Evolutionary conservation across 2,888 invertebrate species (phyloP), one percentile per base, ranked within the genome.

Genomic region (Cerceris ruficornis): DNA sequence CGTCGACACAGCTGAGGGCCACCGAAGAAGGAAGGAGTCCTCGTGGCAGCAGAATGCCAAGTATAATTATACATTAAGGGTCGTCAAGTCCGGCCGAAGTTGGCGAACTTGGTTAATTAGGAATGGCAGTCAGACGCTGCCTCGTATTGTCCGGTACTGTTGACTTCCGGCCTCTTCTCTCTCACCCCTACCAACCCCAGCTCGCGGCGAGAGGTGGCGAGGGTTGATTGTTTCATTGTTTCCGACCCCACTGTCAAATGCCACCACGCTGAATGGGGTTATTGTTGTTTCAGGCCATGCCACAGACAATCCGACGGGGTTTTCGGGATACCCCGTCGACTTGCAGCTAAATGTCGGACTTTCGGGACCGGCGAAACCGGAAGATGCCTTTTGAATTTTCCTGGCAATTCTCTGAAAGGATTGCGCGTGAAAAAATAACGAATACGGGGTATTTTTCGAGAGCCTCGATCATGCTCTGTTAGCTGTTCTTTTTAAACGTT

Each of bases 181-280:
- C 75, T 61, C 49, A 2, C 14, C 7, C 14, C 50, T 11, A 52
- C 57, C 28, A 14, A 1, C 52, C 17, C 43, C 43, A 68, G 67
- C 65, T 60, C 78, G 65, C 67, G 59, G 67, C 62, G 62, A 54
- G 84, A 79, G 84, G 82, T 81, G 86, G 86, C 84, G 81, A 82
- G 84, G 50, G 87, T 87, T 91, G 91, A 91, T 91, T 91, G 91
- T 91, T 90, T 91, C 91, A 91, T 91, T 91, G 91, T 91, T 91
- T 91, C 89, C 90, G 88, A 89, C 89, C 90, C 89, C 86, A 88
- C 87, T 88, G 88, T 90, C 89, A 88, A 90, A 90, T 90, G 87
- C 88, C 89, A 82, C 87, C 86, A 82, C 85, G 86, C 80, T 88
- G 88, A 90, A 90, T 90, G 86, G 87, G 82, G 83, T 89, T 90